These are phyloP conservation scores for Conus ventricosus DNA, from an alignment of 1,140 invertebrate species.

Conservation along the genomic window DNA sequence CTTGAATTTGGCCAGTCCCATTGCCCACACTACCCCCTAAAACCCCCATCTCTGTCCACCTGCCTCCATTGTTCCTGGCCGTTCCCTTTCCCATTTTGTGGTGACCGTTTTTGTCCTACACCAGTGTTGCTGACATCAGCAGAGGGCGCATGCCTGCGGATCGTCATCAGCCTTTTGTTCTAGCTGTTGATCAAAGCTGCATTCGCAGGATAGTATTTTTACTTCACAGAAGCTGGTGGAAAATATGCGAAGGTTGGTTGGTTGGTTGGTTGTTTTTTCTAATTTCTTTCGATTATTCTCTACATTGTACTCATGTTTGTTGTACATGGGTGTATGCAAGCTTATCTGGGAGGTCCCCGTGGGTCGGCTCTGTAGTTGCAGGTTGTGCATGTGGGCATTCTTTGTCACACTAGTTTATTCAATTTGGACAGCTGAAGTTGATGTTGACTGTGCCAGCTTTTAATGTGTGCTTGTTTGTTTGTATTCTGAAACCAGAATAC, in stretches of 20 bases:
- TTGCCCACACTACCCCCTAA: neutral
- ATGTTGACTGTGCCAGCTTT: slow-evolving; percentile 9
- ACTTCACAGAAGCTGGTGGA: neutral
- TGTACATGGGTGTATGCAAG: slow-evolving; percentile 10
- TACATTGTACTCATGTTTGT: slow-evolving; percentile 3
- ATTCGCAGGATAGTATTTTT: neutral
- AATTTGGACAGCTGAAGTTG: neutral
- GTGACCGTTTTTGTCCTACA: neutral
- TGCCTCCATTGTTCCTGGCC: neutral
- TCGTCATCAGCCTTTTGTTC: neutral
- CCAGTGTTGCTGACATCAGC: neutral
- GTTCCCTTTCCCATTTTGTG: neutral
- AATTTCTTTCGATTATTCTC: neutral
- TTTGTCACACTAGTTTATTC: neutral
- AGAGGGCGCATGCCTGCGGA: neutral
- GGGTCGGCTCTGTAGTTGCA: neutral
- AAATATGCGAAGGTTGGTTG: neutral
- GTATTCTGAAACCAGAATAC: slow-evolving; percentile 7
- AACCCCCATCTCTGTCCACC: neutral
- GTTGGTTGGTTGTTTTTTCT: neutral
- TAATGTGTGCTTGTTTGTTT: slow-evolving; percentile 2
- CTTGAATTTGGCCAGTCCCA: neutral
- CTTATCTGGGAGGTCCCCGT: neutral
- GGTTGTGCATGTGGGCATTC: slow-evolving; percentile 1
- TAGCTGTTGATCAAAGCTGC: neutral